These are phyloP conservation scores for Drosophila nikananu DNA, from an alignment of 1,140 invertebrate species.

Conservation along the genomic window DNA sequence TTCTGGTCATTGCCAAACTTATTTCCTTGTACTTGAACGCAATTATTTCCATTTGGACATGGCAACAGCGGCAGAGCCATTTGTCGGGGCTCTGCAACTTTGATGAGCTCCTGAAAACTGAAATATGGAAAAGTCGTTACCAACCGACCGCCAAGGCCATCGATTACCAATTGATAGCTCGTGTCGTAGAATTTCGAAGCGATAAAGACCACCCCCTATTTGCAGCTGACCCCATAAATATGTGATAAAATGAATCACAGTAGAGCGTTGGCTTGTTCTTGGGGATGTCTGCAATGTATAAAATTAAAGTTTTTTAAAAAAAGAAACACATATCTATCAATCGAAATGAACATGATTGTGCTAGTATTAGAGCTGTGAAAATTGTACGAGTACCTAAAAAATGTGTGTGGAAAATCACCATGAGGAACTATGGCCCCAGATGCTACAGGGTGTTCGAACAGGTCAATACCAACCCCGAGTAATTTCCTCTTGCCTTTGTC, in stretches of 20 bases:
- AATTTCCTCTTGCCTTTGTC: constrained; percentile 48
- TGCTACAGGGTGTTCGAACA: neutral
- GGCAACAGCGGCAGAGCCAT: constrained; percentile 31
- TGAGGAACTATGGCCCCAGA: neutral
- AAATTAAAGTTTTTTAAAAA: neutral
- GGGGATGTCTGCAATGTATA: neutral
- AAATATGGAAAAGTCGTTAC: constrained; percentile 45
- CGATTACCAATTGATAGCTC: constrained; percentile 62
- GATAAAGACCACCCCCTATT: constrained; percentile 7
- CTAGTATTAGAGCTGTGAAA: neutral
- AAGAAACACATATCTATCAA: too few species aligned
- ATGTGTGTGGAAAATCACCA: neutral
- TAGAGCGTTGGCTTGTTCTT: neutral
- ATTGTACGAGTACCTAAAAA: neutral
- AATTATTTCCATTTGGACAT: constrained; percentile 56
- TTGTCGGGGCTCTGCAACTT: constrained; percentile 46
- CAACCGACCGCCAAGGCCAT: constrained; percentile 37
- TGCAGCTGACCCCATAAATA: constrained; percentile 11
- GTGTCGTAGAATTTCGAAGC: constrained; percentile 12
- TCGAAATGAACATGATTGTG: too few species aligned
- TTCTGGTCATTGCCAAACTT: constrained; percentile 74
- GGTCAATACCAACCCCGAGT: constrained; percentile 10
- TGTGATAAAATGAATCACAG: constrained; percentile 15
- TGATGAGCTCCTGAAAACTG: constrained; percentile 54
- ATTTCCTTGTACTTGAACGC: constrained; percentile 73